Evolutionary conservation across 2,797 vertebrate genomes (phyloP).

Genomic region (Gymnodraco acuticeps): DNA sequence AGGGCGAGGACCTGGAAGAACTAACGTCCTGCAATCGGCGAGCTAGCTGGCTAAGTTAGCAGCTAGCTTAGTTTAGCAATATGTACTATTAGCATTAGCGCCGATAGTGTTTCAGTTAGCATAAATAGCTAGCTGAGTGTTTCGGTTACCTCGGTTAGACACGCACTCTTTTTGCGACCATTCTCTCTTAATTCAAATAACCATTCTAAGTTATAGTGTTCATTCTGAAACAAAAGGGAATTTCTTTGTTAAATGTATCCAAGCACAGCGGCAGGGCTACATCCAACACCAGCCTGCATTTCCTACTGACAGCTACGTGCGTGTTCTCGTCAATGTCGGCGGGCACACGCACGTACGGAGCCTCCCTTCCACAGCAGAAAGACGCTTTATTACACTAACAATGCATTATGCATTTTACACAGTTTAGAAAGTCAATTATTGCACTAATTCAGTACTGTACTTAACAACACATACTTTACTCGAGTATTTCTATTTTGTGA

Average conservation of each 20-base stretch:
- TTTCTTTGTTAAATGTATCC: slow-evolving; percentile 49
- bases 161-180: not conserved
- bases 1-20: slow-evolving; percentile 32
- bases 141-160: slow-evolving; percentile 26
- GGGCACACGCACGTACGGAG: slow-evolving; percentile 49
- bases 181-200: not conserved
- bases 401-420: not conserved
- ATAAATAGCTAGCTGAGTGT: slow-evolving; percentile 37
- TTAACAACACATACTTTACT: not conserved
- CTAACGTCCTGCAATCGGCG: slow-evolving; percentile 50
- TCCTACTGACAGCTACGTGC: slow-evolving; percentile 87
- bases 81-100: slow-evolving; percentile 63
- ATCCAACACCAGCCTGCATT: slow-evolving; percentile 73
- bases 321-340: slow-evolving; percentile 52
- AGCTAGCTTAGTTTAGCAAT: slow-evolving; percentile 67
- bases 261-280: slow-evolving; percentile 37
- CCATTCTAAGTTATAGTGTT: not conserved
- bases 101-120: slow-evolving; percentile 63
- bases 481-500: too few relatives aligned
- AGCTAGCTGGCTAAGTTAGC: slow-evolving; percentile 57
- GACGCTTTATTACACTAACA: not conserved
- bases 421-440: not conserved
- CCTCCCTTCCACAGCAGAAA: slow-evolving; percentile 47
- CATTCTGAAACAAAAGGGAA: slow-evolving; percentile 3
- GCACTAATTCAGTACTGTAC: too few relatives aligned